phyloP scores from a whole-genome alignment of 2,113 vertebrate species.

The Petrocephalus zakoni region DNA sequence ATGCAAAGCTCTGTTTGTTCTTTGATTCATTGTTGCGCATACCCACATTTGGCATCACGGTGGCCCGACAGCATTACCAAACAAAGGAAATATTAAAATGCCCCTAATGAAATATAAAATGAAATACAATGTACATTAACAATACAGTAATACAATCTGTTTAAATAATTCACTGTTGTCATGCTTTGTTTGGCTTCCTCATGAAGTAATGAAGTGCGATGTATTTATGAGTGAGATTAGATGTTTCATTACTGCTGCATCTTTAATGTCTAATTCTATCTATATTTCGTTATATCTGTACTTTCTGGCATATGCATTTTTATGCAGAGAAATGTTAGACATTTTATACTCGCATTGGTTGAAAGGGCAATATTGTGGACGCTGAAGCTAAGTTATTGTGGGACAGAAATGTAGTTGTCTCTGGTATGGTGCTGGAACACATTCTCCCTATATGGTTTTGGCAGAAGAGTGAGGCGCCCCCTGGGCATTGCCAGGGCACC shows the following conservation, averaged over 20 bases:
- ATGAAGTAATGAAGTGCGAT: not conserved
- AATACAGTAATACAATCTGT: not conserved
- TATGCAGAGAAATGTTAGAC: not conserved
- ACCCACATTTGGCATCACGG: slow-evolving; percentile 3
- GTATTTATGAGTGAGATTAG: not conserved
- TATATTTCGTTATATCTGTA: not conserved
- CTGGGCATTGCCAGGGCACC: slow-evolving; percentile 23
- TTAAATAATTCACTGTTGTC: not conserved
- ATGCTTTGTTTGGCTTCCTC: not conserved
- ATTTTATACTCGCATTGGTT: not conserved
- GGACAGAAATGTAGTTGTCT: slow-evolving; percentile 14
- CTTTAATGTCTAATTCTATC: not conserved
- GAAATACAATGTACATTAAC: not conserved
- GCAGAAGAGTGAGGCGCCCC: slow-evolving; percentile 27
- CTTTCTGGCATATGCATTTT: not conserved
- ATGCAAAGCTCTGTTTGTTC: slow-evolving; percentile 23
- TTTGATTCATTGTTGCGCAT: slow-evolving; percentile 26
- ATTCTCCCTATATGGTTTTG: slow-evolving; percentile 28
- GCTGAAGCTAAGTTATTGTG: slow-evolving; percentile 11
- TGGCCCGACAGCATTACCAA: not conserved
- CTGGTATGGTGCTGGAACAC: slow-evolving; percentile 21
- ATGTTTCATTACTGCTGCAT: not conserved
- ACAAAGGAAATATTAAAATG: not conserved
- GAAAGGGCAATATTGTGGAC: not conserved
- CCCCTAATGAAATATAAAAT: not conserved